Evolutionary conservation across 37 sponge, comb jelly and placozoan species (phyloP).

Genomic region (Ianthella basta): DNA sequence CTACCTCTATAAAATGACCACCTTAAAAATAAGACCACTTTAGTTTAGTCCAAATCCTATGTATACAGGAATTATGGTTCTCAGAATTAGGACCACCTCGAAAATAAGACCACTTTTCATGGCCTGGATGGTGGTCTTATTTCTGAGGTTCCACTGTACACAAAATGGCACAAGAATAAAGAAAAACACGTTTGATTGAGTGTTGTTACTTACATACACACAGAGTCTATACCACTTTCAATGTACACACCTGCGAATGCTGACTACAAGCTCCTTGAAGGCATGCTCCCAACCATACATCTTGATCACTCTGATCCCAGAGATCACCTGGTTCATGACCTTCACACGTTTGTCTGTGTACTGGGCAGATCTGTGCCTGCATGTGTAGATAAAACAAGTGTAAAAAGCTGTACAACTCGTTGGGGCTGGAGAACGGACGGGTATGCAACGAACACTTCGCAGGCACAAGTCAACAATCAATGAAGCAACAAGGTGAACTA

Average conservation of each 20-base stretch:
- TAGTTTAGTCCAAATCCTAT: no score
- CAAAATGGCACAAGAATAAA: not conserved
- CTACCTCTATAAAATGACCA: not conserved
- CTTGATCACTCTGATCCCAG: slow-evolving; percentile 88
- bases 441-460: no score
- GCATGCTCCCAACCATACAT: slow-evolving; percentile 94
- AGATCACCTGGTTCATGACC: slow-evolving; percentile 85
- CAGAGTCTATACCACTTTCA: not conserved
- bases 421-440: no score
- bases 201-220: no score
- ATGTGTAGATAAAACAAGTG: not conserved
- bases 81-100: no score
- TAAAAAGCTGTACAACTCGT: no score
- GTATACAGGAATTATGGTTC: no score
- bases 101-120: no score
- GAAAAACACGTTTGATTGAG: not conserved
- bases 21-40: no score
- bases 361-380: slow-evolving; percentile 61
- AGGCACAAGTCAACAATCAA: no score
- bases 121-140: no score
- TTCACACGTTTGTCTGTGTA: slow-evolving; percentile 72
- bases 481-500: no score
- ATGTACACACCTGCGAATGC: slow-evolving; percentile 65
- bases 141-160: not conserved
- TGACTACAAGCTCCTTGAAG: slow-evolving; percentile 46